A percentile compares a stretch with the other conserved stretches of the same genome.
phyloP scores from a whole-genome alignment of 92 coral and sea anemone species.

The Scolanthus callimorphus region DNA sequence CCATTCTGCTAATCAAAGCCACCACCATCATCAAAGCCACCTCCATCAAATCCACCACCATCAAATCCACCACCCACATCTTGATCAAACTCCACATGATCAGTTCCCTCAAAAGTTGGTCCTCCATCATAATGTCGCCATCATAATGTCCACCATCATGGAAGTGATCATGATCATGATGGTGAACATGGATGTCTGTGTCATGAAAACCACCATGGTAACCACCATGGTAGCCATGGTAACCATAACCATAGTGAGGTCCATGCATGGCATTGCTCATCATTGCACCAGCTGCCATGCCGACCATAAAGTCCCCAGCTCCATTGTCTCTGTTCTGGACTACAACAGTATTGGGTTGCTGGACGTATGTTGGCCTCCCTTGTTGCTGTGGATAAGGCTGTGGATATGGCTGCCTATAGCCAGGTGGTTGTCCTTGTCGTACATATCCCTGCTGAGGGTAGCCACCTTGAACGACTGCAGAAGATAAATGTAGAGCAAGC shows the following conservation, averaged over 20 bases:
- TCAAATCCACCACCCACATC: conserved; percentile 51
- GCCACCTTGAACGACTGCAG: conserved; percentile 27
- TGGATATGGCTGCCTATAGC: conserved; percentile 52
- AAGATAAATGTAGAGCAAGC: neutral
- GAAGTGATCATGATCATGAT: conserved; percentile 65
- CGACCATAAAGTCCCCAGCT: conserved; percentile 77
- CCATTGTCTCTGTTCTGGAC: conserved; percentile 76
- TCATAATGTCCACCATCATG: conserved; percentile 58
- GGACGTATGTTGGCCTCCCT: conserved; percentile 42
- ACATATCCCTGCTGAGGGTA: conserved; percentile 52
- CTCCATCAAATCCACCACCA: conserved; percentile 56
- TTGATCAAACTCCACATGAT: conserved; percentile 12
- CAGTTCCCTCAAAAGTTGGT: conserved; percentile 14
- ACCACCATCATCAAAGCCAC: conserved; percentile 49
- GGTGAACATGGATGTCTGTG: conserved; percentile 49
- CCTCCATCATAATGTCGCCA: conserved; percentile 48
- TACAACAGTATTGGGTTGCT: conserved; percentile 82
- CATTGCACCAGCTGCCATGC: conserved; percentile 98
- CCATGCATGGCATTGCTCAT: conserved; percentile 91
- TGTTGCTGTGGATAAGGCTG: conserved; percentile 49
- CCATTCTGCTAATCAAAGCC: conserved; percentile 50
- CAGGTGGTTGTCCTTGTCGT: conserved; percentile 59
- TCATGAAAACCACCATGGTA: conserved; percentile 60
- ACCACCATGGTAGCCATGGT: conserved; percentile 48
- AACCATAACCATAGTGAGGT: conserved; percentile 44